Percentiles rank a stretch among this genome's conserved stretches.
These are phyloP conservation scores for Anastrepha obliqua DNA, from an alignment of 1,140 invertebrate genomes.

Conservation along the genomic window DNA sequence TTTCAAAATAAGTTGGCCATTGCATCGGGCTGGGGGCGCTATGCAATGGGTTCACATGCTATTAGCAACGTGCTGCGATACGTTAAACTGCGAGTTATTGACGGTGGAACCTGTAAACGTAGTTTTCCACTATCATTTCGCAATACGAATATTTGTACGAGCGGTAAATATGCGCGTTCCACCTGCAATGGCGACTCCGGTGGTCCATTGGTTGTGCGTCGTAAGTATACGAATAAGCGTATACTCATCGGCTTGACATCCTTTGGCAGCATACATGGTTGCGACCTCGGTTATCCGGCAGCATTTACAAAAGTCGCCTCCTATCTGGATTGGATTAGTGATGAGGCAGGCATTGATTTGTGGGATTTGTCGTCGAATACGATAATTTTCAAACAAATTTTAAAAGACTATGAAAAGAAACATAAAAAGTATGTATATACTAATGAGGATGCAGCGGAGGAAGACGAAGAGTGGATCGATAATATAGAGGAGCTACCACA, in stretches of 20 bases:
- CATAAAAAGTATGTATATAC: background rate
- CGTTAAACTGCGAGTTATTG: constrained; percentile 77
- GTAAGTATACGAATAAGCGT: constrained; percentile 66
- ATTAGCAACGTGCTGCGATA: constrained; percentile 72
- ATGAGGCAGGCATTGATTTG: constrained; percentile 69
- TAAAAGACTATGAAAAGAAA: constrained; percentile 24
- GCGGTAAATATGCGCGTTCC: constrained; percentile 71
- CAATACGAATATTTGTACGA: constrained; percentile 75
- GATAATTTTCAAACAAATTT: constrained; percentile 1
- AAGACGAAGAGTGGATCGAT: background rate
- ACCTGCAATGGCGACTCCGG: constrained; percentile 75
- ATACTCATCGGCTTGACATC: constrained; percentile 76
- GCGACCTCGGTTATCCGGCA: constrained; percentile 76
- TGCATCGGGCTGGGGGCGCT: constrained; percentile 76
- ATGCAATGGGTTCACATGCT: constrained; percentile 72
- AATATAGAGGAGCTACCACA: constrained; percentile 20
- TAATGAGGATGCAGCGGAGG: background rate
- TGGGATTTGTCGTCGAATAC: constrained; percentile 7
- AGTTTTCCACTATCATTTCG: constrained; percentile 77
- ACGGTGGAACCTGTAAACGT: constrained; percentile 77
- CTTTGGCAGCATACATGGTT: constrained; percentile 76
- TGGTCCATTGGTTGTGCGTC: constrained; percentile 74
- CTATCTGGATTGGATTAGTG: constrained; percentile 77
- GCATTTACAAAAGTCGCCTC: constrained; percentile 77
- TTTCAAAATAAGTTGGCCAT: constrained; percentile 73